phyloP scores from a whole-genome alignment of 2,113 vertebrate species.

The Oreochromis niloticus region DNA sequence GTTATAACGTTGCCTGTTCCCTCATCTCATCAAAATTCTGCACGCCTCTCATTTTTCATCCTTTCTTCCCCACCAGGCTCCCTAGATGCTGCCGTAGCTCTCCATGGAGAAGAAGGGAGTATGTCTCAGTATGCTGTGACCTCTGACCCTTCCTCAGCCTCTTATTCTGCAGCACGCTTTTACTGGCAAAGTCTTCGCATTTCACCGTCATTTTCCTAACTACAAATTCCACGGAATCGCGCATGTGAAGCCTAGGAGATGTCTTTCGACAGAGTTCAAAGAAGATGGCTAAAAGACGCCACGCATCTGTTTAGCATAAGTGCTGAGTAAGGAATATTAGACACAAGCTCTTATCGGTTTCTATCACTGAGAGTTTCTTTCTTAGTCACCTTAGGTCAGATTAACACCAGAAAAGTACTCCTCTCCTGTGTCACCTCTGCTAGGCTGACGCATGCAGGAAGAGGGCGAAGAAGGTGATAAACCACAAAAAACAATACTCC shows the following conservation, averaged over 20 bases:
- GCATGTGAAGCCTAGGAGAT: neutral
- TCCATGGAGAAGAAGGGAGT: conserved; percentile 42
- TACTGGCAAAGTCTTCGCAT: neutral
- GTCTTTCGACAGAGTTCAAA: neutral
- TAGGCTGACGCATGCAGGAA: conserved; percentile 37
- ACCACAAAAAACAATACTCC: conserved; percentile 63
- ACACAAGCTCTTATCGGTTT: conserved; percentile 5
- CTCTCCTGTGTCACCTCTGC: conserved; percentile 37
- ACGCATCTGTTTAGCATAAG: neutral
- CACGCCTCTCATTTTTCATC: conserved; percentile 60
- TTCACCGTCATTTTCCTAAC: neutral
- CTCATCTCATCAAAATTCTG: conserved; percentile 71
- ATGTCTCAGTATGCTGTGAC: conserved; percentile 36
- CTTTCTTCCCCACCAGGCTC: conserved; percentile 32
- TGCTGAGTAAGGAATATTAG: conserved; percentile 7
- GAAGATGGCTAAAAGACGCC: neutral
- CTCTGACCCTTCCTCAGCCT: conserved; percentile 40
- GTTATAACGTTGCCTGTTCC: conserved; percentile 51
- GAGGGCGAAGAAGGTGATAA: conserved; percentile 57
- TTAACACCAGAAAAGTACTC: conserved; percentile 29
- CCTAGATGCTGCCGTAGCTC: conserved; percentile 37
- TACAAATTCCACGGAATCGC: neutral
- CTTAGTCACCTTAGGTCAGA: conserved; percentile 46
- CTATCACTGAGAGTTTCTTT: conserved; percentile 24
- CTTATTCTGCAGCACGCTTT: conserved; percentile 10